Evolutionary conservation across 2,797 vertebrate species (phyloP), one percentile per base, ranked within the genome.

Genomic region (Thunnus albacares): DNA sequence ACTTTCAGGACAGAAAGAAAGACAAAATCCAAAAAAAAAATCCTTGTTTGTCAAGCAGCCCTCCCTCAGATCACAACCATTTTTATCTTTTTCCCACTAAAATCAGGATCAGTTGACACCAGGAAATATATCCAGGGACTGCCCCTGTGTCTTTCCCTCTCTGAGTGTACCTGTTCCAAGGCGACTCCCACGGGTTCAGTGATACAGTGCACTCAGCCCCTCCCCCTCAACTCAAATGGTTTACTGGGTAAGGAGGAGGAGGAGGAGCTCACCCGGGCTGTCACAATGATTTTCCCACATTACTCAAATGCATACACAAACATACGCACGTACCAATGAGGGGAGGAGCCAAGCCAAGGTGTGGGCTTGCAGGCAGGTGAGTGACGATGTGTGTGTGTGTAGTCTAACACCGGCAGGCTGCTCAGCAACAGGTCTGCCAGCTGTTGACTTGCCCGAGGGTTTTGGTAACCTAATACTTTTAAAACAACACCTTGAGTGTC

Each of bases 111-210:
- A 51, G 49, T 1, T 81, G 66, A 76, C 82, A 87, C 78, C 87
- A 92, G 90, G 90, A 91, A 93, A 83, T 83, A 67, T 26, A 75
- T 77, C 76, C 80, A 87, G 45, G 38, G 60, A 68, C 53, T 79
- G 45, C 62, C 2, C 41, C 78, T 64, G 70, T 59, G 81, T 77
- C 57, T 77, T 64, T 84, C 71, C 61, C 60, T 74, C 75, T 74
- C 30, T 71, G 57, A 82, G 61, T 81, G 83, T 94, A 94, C 93
- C 93, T 94, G 92, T 91, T 90, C 76, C 76, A 73, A 71, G 88
- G 79, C 61, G 52, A 91, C 91, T 94, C 93, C 90, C 89, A 89
- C 66, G 45, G 80, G 79, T 85, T 84, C 72, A 73, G 10, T 71
- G 77, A 89, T 82, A 90, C 88, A 80, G 75, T 87, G 79, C 70